phyloP scores from a whole-genome alignment of 92 coral and sea anemone species.

The Anthopleura xanthogrammica region DNA sequence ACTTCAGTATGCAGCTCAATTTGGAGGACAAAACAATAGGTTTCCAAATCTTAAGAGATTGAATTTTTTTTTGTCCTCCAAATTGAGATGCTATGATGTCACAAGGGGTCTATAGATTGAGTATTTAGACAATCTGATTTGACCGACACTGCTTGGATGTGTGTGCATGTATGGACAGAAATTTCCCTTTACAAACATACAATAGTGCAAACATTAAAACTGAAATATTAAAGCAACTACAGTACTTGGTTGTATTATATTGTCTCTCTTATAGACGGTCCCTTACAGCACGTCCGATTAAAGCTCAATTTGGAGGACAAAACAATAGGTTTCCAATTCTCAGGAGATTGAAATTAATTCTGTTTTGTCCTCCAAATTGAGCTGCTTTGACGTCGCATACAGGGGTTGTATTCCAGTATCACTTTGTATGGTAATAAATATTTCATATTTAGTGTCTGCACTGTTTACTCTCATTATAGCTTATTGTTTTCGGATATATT shows the following conservation, averaged over 20 bases:
- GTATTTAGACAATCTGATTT: not conserved
- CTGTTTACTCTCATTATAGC: not conserved
- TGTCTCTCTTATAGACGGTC: not conserved
- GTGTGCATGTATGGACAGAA: not conserved
- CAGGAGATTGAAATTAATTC: too few relatives aligned
- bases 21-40: too few relatives aligned
- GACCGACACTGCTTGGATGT: not conserved
- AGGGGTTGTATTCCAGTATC: not conserved
- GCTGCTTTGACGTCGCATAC: too few relatives aligned
- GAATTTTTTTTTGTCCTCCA: too few relatives aligned
- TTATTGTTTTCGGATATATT: not conserved
- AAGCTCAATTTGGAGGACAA: too few relatives aligned
- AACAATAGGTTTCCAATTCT: too few relatives aligned
- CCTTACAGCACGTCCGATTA: too few relatives aligned
- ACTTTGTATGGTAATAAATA: not conserved
- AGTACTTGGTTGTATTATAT: not conserved
- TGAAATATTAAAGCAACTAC: not conserved
- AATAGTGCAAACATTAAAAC: constrained; percentile 8
- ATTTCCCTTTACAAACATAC: not conserved
- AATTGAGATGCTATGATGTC: too few relatives aligned
- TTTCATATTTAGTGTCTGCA: constrained; percentile 4
- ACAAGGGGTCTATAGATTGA: too few relatives aligned
- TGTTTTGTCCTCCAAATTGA: too few relatives aligned
- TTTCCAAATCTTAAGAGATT: too few relatives aligned
- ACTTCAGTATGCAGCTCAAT: too few relatives aligned